phyloP scores from a whole-genome alignment of 2,797 vertebrate species.

The Hozukius guyotensis region DNA sequence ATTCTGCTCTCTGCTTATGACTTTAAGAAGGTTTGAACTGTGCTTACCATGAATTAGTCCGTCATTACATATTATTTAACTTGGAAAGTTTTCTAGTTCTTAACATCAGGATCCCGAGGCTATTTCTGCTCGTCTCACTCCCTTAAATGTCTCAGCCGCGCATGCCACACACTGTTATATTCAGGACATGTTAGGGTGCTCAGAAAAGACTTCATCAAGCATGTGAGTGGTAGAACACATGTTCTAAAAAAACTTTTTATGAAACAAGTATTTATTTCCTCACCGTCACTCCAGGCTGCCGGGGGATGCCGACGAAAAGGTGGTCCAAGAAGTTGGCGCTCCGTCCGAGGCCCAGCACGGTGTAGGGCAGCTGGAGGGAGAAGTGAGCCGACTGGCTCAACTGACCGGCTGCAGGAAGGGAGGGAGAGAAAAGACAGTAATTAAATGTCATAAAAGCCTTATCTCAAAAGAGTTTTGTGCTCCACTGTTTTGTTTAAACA shows the following conservation, averaged over 20 bases:
- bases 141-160: constrained; percentile 1
- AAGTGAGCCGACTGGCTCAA: constrained; percentile 96
- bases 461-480: neutral
- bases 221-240: neutral
- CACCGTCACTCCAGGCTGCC: constrained; percentile 88
- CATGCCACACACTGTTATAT: constrained; percentile 3
- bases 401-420: constrained; percentile 87
- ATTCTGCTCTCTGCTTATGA: neutral
- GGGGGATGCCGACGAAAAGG: constrained; percentile 93
- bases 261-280: constrained; percentile 23
- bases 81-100: constrained; percentile 11
- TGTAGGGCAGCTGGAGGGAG: constrained; percentile 96
- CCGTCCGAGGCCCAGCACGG: constrained; percentile 92
- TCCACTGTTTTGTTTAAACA: neutral
- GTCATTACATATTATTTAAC: constrained; percentile 22
- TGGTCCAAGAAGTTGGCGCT: constrained; percentile 98
- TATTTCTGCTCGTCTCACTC: neutral
- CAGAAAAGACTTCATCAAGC: constrained; percentile 12
- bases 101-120: neutral
- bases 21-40: constrained; percentile 8
- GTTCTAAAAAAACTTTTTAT: neutral
- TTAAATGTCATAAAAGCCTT: neutral
- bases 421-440: neutral
- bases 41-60: constrained; percentile 7
- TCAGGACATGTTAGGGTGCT: neutral